Evolutionary conservation across 2,113 vertebrate genomes (phyloP).

Genomic region (Notarius quadriscutis): DNA sequence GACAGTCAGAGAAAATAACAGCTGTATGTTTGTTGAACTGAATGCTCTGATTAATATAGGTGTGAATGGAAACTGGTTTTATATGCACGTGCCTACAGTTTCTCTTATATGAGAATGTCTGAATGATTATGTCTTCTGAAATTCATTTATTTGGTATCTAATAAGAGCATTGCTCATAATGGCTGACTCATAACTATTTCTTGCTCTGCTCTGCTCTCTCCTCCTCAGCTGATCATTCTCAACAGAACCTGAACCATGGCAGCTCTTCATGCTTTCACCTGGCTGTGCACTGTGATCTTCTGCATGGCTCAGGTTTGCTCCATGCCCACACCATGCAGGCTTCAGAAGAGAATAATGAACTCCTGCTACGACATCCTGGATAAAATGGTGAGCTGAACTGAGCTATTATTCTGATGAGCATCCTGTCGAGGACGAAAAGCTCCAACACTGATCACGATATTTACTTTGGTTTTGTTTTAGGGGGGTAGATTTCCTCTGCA

Average conservation of each 20-base stretch:
- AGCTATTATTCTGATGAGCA: neutral
- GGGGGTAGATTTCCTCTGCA: slow-evolving; percentile 41
- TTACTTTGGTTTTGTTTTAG: slow-evolving; percentile 30
- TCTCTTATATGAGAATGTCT: neutral
- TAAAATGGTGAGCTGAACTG: slow-evolving; percentile 27
- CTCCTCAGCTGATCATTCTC: neutral
- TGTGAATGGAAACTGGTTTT: neutral
- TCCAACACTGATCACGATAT: neutral
- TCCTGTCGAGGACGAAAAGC: neutral
- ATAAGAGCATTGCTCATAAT: slow-evolving; percentile 17
- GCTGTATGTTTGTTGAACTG: too few species aligned
- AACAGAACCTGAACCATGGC: slow-evolving; percentile 28
- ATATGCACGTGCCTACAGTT: neutral
- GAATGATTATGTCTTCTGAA: neutral
- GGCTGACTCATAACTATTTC: slow-evolving; percentile 33
- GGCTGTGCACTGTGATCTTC: slow-evolving; percentile 19
- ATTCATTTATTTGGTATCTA: neutral
- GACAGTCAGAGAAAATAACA: too few species aligned
- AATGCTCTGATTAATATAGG: neutral
- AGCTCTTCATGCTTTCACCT: slow-evolving; percentile 22
- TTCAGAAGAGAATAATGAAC: slow-evolving; percentile 34
- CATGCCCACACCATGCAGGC: slow-evolving; percentile 29
- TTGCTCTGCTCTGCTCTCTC: neutral
- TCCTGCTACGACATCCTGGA: slow-evolving; percentile 6
- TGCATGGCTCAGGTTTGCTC: slow-evolving; percentile 27